Percentiles rank a stretch among this genome's conserved stretches.
These are phyloP conservation scores for Autographa pulchrina DNA, from an alignment of 2,888 invertebrate genomes.

Conservation along the genomic window DNA sequence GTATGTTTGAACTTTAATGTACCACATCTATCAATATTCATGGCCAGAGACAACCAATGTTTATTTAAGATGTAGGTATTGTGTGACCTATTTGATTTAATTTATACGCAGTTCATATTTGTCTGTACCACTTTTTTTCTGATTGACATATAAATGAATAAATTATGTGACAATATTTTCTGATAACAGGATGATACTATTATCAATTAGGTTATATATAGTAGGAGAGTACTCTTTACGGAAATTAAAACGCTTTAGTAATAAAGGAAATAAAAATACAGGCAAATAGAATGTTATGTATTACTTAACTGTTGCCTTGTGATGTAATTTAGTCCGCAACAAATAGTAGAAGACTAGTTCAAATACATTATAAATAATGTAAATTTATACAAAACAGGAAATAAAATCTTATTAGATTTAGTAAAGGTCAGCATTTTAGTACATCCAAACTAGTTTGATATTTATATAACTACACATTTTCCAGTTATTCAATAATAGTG, in stretches of 20 bases:
- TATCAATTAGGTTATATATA: neutral
- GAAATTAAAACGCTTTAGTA: neutral
- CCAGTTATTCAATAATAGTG: neutral
- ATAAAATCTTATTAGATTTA: slow-evolving; percentile 37
- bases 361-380: slow-evolving; percentile 15
- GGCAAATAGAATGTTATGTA: neutral
- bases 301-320: neutral
- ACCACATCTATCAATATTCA: neutral
- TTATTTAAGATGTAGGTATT: neutral
- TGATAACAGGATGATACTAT: slow-evolving; percentile 16
- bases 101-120: slow-evolving; percentile 3
- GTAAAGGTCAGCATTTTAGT: slow-evolving; percentile 20
- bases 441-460: slow-evolving; percentile 26
- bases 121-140: neutral
- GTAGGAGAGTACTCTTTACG: neutral
- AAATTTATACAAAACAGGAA: slow-evolving; percentile 42
- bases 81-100: slow-evolving; percentile 5
- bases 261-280: neutral
- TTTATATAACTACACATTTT: neutral
- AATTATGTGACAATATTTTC: slow-evolving; percentile 18
- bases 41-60: neutral
- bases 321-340: neutral
- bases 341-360: neutral
- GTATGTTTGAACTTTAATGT: neutral
- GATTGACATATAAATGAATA: slow-evolving; percentile 5